These are phyloP conservation scores for Leptopterna dolabrata DNA, from an alignment of 2,888 invertebrate species.

Conservation along the genomic window DNA sequence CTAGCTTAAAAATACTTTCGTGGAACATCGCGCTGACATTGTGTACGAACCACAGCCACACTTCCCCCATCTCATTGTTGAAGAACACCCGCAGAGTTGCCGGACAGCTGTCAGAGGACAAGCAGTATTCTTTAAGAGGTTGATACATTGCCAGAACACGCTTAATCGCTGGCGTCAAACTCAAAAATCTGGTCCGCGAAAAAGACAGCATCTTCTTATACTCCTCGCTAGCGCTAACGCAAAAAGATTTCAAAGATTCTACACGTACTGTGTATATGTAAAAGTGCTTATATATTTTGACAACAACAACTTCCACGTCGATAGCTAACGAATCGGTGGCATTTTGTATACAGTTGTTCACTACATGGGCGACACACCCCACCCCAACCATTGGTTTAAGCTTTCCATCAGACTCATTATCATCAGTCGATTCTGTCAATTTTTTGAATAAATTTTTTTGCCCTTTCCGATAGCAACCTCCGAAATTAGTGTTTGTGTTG, in stretches of 20 bases:
- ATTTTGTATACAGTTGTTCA: conserved; percentile 64
- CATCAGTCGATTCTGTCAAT: conserved; percentile 55
- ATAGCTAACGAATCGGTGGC: conserved; percentile 64
- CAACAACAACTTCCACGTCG: conserved; percentile 64
- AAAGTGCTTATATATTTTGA: conserved; percentile 65
- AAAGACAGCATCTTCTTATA: conserved; percentile 62
- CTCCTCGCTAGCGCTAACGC: conserved; percentile 62
- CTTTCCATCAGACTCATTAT: too few species aligned
- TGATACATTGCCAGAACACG: conserved; percentile 63
- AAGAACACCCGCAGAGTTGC: conserved; percentile 63
- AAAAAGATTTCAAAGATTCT: conserved; percentile 65
- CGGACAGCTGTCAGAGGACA: conserved; percentile 63
- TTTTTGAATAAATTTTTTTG: conserved; percentile 61
- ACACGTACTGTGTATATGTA: conserved; percentile 65
- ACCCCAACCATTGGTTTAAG: conserved; percentile 60
- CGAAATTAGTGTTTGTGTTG: conserved; percentile 58
- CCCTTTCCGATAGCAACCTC: conserved; percentile 51
- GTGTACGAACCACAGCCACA: conserved; percentile 55
- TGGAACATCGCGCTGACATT: conserved; percentile 42
- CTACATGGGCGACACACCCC: conserved; percentile 65
- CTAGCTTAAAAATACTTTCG: conserved; percentile 35
- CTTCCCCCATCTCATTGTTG: conserved; percentile 58
- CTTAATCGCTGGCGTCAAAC: conserved; percentile 64
- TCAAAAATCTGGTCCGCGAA: conserved; percentile 63
- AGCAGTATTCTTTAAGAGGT: conserved; percentile 63